Percentiles rank a stretch among this genome's conserved stretches.
Conservation (phyloP, 2,888 invertebrate species). For the Electrophaes corylata region DNA sequence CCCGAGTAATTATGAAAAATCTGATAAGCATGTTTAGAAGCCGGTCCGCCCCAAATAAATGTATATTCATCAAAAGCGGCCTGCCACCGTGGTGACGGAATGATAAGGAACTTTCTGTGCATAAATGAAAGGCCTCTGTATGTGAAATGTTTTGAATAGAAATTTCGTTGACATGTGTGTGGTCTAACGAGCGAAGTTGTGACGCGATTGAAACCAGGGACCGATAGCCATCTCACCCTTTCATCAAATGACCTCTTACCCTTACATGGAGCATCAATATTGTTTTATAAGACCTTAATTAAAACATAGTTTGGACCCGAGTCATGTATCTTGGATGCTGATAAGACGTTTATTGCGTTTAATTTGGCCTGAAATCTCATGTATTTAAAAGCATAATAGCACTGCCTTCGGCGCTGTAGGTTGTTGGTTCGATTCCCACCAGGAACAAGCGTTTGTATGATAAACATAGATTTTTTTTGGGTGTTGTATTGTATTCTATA, state of each 20-base stretch:
- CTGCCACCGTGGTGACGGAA: slow-evolving; percentile 26
- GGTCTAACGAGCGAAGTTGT: slow-evolving; percentile 71
- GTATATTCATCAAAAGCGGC: slow-evolving; percentile 37
- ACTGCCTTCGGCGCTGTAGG: no score
- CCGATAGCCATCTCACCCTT: slow-evolving; percentile 74
- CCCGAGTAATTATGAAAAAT: slow-evolving; percentile 31
- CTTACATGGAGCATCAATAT: slow-evolving; percentile 46
- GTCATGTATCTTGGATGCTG: slow-evolving; percentile 40
- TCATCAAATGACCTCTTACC: slow-evolving; percentile 63
- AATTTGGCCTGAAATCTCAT: slow-evolving; percentile 26
- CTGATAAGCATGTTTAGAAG: slow-evolving; percentile 32
- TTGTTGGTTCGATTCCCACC: no score
- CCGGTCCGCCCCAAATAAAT: slow-evolving; percentile 31
- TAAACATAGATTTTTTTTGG: no score
- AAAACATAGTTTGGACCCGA: slow-evolving; percentile 62
- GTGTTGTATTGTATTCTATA: no score
- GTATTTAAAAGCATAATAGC: no score
- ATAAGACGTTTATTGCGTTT: slow-evolving; percentile 51
- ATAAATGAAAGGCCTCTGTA: slow-evolving; percentile 57
- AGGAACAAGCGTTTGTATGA: no score
- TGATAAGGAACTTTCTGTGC: slow-evolving; percentile 57
- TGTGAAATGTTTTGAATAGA: slow-evolving; percentile 66
- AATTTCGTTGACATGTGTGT: slow-evolving; percentile 59
- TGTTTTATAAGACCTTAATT: slow-evolving; percentile 72
- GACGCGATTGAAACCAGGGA: slow-evolving; percentile 72